Percentiles rank a stretch among this genome's conserved stretches.
Evolutionary conservation across 2,888 invertebrate species (phyloP).

Genomic region (Trachelus stipa): DNA sequence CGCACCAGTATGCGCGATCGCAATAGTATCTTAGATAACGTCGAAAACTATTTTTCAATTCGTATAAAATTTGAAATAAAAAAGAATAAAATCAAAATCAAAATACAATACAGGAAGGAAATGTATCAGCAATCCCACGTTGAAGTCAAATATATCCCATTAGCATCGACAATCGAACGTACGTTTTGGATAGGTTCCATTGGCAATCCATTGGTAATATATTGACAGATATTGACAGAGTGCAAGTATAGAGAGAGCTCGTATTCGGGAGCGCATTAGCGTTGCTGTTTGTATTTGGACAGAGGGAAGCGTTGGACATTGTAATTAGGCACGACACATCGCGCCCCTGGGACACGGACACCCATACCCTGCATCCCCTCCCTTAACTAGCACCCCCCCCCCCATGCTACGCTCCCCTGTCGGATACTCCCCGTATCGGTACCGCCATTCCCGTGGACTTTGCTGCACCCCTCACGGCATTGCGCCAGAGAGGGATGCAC

Average conservation of each 20-base stretch:
- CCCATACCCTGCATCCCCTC: not conserved
- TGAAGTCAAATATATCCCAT: no score
- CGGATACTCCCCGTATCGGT: constrained; percentile 24
- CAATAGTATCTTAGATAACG: no score
- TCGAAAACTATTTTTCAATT: no score
- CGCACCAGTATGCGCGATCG: no score
- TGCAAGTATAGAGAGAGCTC: constrained; percentile 15
- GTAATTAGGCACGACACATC: constrained; percentile 66
- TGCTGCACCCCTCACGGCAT: no score
- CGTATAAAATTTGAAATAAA: no score
- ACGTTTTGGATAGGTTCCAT: no score
- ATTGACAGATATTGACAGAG: constrained; percentile 55
- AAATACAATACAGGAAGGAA: no score
- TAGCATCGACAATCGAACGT: no score
- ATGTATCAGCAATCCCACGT: no score
- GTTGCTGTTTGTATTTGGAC: constrained; percentile 60
- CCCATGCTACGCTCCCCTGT: not conserved
- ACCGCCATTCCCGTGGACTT: constrained; percentile 12
- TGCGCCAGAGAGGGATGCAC: no score
- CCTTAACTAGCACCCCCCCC: not conserved
- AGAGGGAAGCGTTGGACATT: constrained; percentile 61
- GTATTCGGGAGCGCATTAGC: constrained; percentile 51
- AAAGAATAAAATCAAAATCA: no score
- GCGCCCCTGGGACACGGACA: constrained; percentile 57
- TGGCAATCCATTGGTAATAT: constrained; percentile 19